These are phyloP conservation scores for Zosterops borbonicus DNA, from an alignment of 2,113 vertebrate genomes.

Conservation along the genomic window DNA sequence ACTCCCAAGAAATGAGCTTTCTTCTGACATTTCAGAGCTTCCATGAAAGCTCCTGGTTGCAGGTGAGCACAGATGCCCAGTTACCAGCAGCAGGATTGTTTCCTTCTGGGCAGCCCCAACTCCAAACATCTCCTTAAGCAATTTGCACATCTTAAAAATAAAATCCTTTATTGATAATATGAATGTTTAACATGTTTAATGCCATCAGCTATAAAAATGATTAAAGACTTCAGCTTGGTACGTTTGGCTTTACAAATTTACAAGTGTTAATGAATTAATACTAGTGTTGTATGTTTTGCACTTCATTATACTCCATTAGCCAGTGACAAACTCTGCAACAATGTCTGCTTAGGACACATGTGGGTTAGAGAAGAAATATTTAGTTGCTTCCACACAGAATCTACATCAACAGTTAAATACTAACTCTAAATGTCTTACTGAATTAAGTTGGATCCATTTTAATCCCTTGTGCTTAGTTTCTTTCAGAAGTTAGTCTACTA, in stretches of 20 bases:
- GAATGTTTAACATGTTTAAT: constrained; percentile 77
- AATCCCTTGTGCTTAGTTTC: constrained; percentile 77
- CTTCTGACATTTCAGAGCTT: background rate
- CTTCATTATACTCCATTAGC: constrained; percentile 67
- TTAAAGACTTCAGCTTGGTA: constrained; percentile 68
- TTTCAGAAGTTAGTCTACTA: constrained; percentile 74
- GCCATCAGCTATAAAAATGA: constrained; percentile 76
- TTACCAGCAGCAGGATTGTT: fast-evolving
- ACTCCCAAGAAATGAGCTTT: fast-evolving
- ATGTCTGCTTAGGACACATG: constrained; percentile 36
- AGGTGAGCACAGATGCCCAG: fast-evolving
- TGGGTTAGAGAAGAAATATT: constrained; percentile 58
- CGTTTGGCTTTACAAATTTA: constrained; percentile 78
- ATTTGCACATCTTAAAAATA: constrained; percentile 68
- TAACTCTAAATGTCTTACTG: constrained; percentile 65
- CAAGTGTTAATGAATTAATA: constrained; percentile 72
- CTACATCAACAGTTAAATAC: constrained; percentile 74
- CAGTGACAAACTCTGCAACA: constrained; percentile 64
- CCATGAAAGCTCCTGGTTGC: background rate
- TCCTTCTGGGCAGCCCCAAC: background rate
- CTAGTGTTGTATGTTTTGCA: constrained; percentile 43
- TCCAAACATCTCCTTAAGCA: background rate
- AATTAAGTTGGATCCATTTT: constrained; percentile 64
- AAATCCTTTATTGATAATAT: constrained; percentile 66
- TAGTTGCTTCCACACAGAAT: constrained; percentile 66